Conservation (phyloP, 1,140 invertebrate genomes). For the Zaprionus africanus region DNA sequence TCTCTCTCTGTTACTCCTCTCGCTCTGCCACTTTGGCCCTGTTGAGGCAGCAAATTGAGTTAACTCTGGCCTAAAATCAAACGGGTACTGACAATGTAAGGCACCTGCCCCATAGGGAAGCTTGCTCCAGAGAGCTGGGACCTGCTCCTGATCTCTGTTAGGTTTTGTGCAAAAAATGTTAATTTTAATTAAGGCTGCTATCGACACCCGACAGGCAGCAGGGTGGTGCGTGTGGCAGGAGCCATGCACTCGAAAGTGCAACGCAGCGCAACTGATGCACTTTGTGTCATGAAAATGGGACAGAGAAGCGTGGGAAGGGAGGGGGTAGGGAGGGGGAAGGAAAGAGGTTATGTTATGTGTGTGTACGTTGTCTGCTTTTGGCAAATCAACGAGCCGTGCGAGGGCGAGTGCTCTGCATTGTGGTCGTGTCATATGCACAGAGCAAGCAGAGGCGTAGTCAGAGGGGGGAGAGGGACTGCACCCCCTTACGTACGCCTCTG, state of each 20-base stretch:
- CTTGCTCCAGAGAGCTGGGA: neutral
- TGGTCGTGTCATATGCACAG: conserved; percentile 64
- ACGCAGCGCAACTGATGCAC: conserved; percentile 78
- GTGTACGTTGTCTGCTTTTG: conserved; percentile 61
- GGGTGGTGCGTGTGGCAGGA: conserved; percentile 22
- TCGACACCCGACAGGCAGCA: conserved; percentile 65
- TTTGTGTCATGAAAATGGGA: conserved; percentile 46
- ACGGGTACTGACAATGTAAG: conserved; percentile 61
- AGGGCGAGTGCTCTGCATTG: conserved; percentile 61
- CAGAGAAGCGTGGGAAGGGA: neutral
- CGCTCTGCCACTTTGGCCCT: conserved; percentile 16
- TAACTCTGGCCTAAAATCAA: conserved; percentile 77
- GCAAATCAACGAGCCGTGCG: conserved; percentile 56
- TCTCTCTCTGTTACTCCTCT: neutral
- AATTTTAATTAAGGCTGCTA: conserved; percentile 83
- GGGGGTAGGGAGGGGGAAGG: neutral
- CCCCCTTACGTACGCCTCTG: neutral
- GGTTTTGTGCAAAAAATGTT: conserved; percentile 82
- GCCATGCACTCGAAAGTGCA: conserved; percentile 75
- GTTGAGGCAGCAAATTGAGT: conserved; percentile 66
- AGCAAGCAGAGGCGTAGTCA: conserved; percentile 1
- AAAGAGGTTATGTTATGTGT: conserved; percentile 24
- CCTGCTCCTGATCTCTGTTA: conserved; percentile 29
- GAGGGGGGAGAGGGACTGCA: neutral
- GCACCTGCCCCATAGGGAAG: neutral